Base-by-base conservation (phyloP, 2,888 invertebrate species). In the Diarsia rubi region DNA sequence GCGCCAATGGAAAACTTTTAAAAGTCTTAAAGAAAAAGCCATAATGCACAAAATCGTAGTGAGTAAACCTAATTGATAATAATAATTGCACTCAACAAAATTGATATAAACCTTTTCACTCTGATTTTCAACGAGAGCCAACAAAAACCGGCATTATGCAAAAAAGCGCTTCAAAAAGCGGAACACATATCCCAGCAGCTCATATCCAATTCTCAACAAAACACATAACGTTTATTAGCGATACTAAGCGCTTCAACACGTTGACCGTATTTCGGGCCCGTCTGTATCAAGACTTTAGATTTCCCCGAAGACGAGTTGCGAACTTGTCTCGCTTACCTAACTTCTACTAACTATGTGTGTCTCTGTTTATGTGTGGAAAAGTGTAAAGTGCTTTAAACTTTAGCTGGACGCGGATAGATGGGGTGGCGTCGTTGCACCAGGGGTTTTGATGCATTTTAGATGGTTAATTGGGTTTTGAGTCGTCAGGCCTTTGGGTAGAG, bases 381-480 rank as follows among this genome's bases (percentile, higher is more conserved):
- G 77, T 85, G 69, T 65, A 79, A 85, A 85, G 83, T 83, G 75
- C 82, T 84, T 84, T 75, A 82, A 85, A 85, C 79, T 85, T 85
- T 75, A 52, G 62, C 69, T 9, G 65, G 79, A 79, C 75, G 31
- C 31, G 49, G 72, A 75, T 66, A 45, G 60, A 70, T 83, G 62
- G 21, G 59, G 57, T 47, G 69, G 59, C 57, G 42, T 14, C 37
- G 80, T 45, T 75, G 70, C 69, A 67, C 19, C n/a, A 24, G 44
- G 14, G 54, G 59, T 37, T 59, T 52, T n/a, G 31, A 47, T 80
- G 75, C 63, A 80, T 70, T 80, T 75, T 67, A 47, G 45, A 70
- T 80, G 31, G 19, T 45, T 31, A 66, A 74, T 62, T 66, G 49
- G 42, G 1, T 68, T 65, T 54, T 42, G 6, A 42, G 52, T 6